Percentiles rank a stretch among this genome's conserved stretches.
Conservation (phyloP, 2,888 invertebrate species). For the Callosobruchus maculatus region DNA sequence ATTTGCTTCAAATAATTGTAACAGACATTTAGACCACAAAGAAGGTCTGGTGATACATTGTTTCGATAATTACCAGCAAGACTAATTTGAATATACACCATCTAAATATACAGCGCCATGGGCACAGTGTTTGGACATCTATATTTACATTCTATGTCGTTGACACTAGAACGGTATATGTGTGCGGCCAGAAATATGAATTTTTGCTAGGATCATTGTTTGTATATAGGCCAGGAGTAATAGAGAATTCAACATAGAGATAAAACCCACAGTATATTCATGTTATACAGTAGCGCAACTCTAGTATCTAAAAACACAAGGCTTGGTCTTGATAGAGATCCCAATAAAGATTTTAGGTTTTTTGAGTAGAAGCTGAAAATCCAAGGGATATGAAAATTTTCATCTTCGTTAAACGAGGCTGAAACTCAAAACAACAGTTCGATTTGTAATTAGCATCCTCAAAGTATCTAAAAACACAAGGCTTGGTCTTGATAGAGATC, state of each 20-base stretch:
- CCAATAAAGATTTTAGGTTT: too few relatives aligned
- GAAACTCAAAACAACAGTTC: too few relatives aligned
- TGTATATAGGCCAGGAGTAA: neutral
- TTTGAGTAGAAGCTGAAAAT: too few relatives aligned
- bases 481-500: too few relatives aligned
- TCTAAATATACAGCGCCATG: neutral
- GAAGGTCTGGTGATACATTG: neutral
- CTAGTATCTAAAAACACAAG: too few relatives aligned
- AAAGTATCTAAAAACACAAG: too few relatives aligned
- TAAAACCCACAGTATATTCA: too few relatives aligned
- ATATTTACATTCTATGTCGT: conserved; percentile 2
- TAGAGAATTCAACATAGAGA: neutral
- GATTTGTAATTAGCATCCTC: too few relatives aligned
- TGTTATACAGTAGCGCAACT: too few relatives aligned
- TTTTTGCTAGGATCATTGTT: neutral
- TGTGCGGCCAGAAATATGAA: neutral
- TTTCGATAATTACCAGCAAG: neutral
- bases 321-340: too few relatives aligned
- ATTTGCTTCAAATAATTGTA: neutral
- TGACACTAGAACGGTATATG: neutral
- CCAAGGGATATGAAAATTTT: too few relatives aligned
- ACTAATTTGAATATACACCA: neutral
- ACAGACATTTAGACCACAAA: neutral
- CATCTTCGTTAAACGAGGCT: too few relatives aligned
- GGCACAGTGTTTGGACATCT: neutral